Evolutionary conservation across 2,113 vertebrate species (phyloP), one percentile per base, ranked within the genome.

Genomic region (Grammomys dolichurus): DNA sequence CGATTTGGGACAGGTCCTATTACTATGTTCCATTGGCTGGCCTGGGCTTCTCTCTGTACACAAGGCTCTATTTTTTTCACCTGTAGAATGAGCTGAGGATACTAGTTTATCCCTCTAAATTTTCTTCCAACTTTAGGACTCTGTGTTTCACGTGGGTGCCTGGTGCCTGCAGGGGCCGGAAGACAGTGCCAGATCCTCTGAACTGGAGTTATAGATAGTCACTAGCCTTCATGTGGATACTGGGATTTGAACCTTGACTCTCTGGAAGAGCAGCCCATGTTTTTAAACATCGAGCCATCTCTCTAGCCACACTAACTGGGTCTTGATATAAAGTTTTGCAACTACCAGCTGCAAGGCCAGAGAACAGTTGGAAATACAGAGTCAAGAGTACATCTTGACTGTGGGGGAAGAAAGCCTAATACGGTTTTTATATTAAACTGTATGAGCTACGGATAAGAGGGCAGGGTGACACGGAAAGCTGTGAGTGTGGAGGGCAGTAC

Each of bases 51-150:
- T 1, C 28, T 51, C 46, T 78, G 48, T 54, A 20, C 31, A 54
- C 14, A 7, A 78, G 16, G 48, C 31, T 80, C 78, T 56, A n/a
- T 36, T 16, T 16, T 89, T 93, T 63, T 80, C 69, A 69, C 85
- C 40, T 95, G n/a, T 48, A 36, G 87, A 77, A 46, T 11, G 43
- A 89, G 24, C 40, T 13, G 20, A 89, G 24, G 54, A 81, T 22
- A 76, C 13, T 54, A 54, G 36, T 19, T 85, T 43, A 40, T 31
- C 20, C 36, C 36, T 91, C 73, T 69, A 73, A 93, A 46, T 94
- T 48, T 87, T 26, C 69, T 94, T 92, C 72, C 67, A 72, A 69
- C 93, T 78, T 69, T 81, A 94, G 93, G 84, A 26, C 28, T 67
- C n/a, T n/a, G 51, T 81, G 76, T 20, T 10, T 51, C 33, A 6